Evolutionary conservation across 2,888 invertebrate species (phyloP).

Genomic region (Erynnis tages): DNA sequence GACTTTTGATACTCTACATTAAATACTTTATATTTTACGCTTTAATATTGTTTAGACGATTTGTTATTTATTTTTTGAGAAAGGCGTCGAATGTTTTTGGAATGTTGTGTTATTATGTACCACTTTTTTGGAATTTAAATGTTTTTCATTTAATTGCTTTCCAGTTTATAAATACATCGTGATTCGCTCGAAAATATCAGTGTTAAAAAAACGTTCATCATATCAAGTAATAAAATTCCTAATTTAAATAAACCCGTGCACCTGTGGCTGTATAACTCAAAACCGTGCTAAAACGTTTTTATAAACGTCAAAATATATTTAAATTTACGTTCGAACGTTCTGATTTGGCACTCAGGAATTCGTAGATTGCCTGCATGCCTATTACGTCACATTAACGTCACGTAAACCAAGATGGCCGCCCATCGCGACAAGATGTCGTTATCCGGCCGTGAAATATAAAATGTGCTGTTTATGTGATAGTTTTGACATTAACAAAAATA

Average conservation of each 20-base stretch:
- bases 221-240: conserved; percentile 12
- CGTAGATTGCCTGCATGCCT: neutral
- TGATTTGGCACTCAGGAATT: conserved; percentile 14
- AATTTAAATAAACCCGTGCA: conserved; percentile 2
- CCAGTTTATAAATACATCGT: no score
- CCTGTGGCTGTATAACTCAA: conserved; percentile 18
- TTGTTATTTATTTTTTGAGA: no score
- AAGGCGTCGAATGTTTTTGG: no score
- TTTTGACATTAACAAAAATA: conserved; percentile 49
- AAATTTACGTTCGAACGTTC: conserved; percentile 14
- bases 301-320: conserved; percentile 21
- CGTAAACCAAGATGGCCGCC: conserved; percentile 14
- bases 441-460: conserved; percentile 38
- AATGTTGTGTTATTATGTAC: no score
- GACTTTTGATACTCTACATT: no score
- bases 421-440: conserved; percentile 11
- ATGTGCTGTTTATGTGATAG: conserved; percentile 47
- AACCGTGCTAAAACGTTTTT: conserved; percentile 12
- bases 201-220: neutral
- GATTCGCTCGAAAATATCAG: no score
- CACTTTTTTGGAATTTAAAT: no score
- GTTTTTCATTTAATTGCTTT: no score
- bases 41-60: no score
- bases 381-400: conserved; percentile 30
- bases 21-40: no score